phyloP scores from a whole-genome alignment of 2,888 invertebrate species.

The Neoscelio sp. region DNA sequence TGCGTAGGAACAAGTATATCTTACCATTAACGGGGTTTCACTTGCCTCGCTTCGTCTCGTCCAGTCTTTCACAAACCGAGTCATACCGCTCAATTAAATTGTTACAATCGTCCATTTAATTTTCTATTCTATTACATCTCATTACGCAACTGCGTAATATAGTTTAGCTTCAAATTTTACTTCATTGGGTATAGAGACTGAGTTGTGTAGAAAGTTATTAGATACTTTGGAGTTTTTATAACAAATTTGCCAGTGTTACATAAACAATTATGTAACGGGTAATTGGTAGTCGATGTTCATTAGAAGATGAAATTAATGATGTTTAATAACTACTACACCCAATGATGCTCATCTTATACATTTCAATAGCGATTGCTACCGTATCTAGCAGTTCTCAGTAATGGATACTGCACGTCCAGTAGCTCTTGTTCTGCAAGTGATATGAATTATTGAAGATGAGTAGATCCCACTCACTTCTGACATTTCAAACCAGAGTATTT shows the following conservation, averaged over 20 bases:
- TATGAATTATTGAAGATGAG: constrained; percentile 49
- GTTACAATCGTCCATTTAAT: constrained; percentile 47
- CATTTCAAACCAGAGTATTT: constrained; percentile 50
- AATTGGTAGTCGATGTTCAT: too few species aligned
- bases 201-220: too few species aligned
- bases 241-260: too few species aligned
- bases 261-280: background rate
- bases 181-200: too few species aligned
- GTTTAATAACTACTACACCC: constrained; percentile 36
- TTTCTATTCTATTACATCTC: constrained; percentile 42
- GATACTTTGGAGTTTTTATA: too few species aligned
- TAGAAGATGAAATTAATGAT: constrained; percentile 18
- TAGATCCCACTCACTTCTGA: constrained; percentile 27
- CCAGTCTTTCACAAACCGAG: constrained; percentile 34
- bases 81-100: constrained; percentile 44
- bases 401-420: constrained; percentile 48
- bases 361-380: constrained; percentile 43
- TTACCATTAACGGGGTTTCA: constrained; percentile 43
- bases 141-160: constrained; percentile 21
- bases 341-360: constrained; percentile 15
- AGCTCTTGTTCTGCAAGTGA: constrained; percentile 52
- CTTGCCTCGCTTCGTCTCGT: constrained; percentile 9
- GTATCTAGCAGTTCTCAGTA: constrained; percentile 56
- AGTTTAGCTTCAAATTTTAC: too few species aligned
- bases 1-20: constrained; percentile 49